A percentile compares a stretch with the other conserved stretches of the same genome.
Evolutionary conservation across 1,140 invertebrate species (phyloP).

Genomic region (Gonioctena quinquepunctata): DNA sequence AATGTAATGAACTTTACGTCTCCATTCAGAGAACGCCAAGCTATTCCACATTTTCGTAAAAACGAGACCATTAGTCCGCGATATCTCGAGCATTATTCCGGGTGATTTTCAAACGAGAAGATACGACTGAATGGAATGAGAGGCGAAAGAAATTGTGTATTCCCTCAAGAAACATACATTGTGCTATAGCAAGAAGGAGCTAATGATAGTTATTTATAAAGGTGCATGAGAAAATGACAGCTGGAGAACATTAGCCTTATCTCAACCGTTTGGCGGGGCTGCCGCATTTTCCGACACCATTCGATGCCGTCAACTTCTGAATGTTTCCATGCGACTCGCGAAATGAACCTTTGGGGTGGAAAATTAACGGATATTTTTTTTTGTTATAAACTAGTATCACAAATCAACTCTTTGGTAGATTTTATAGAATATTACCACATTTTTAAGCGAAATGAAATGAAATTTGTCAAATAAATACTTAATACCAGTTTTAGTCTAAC

Average conservation of each 20-base stretch:
- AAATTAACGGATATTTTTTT: too few species aligned
- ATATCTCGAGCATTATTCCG: too few species aligned
- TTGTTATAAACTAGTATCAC: too few species aligned
- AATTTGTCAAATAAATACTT: too few species aligned
- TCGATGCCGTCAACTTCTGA: slow-evolving; percentile 32
- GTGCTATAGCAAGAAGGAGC: slow-evolving; percentile 28
- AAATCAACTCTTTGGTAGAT: too few species aligned
- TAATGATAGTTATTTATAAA: slow-evolving; percentile 44
- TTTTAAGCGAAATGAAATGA: too few species aligned
- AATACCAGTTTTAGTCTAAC: too few species aligned
- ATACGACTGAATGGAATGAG: not conserved
- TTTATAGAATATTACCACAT: too few species aligned
- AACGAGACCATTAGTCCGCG: not conserved
- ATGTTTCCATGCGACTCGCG: slow-evolving; percentile 27
- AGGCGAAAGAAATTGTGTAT: slow-evolving; percentile 10
- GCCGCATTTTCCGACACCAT: slow-evolving; percentile 24
- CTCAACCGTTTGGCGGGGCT: slow-evolving; percentile 26
- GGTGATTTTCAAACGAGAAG: not conserved
- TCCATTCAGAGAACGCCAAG: not conserved
- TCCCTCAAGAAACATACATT: slow-evolving; percentile 30
- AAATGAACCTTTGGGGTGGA: too few species aligned
- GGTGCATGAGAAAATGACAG: slow-evolving; percentile 39
- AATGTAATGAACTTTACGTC: too few species aligned
- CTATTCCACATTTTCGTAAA: not conserved
- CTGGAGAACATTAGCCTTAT: slow-evolving; percentile 36